These are phyloP conservation scores for Diloba caeruleocephala DNA, from an alignment of 2,888 invertebrate species.

Conservation along the genomic window DNA sequence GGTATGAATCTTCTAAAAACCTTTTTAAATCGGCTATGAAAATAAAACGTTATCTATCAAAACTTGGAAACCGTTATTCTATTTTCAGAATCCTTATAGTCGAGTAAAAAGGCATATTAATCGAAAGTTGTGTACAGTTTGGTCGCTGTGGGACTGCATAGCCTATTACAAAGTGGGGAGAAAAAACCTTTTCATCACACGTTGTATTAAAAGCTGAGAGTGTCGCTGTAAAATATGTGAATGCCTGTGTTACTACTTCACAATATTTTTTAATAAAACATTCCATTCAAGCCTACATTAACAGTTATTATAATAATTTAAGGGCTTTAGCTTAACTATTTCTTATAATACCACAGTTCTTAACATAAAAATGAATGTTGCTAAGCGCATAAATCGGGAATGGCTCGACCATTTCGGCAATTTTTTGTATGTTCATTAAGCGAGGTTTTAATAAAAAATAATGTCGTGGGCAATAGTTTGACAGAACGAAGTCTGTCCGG, in stretches of 20 bases:
- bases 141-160: conserved; percentile 11
- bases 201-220: conserved; percentile 37
- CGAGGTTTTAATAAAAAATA: too few species aligned
- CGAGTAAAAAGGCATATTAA: conserved; percentile 29
- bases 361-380: too few species aligned
- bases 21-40: neutral
- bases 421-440: too few species aligned
- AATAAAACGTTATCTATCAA: neutral
- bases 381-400: too few species aligned
- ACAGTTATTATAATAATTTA: conserved; percentile 17
- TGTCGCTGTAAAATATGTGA: conserved; percentile 40
- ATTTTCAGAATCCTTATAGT: conserved; percentile 9
- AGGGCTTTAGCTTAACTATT: conserved; percentile 1
- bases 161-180: conserved; percentile 27
- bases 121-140: conserved; percentile 39
- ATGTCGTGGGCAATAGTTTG: too few species aligned
- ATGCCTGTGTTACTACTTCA: conserved; percentile 39
- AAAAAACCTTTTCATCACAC: conserved; percentile 41
- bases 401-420: too few species aligned
- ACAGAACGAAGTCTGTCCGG: too few species aligned
- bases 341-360: too few species aligned
- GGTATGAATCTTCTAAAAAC: too few species aligned
- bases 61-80: conserved; percentile 6
- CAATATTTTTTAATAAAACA: conserved; percentile 40
- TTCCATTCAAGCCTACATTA: conserved; percentile 18